Evolutionary conservation across 2,113 vertebrate genomes (phyloP).

Genomic region (Hippoglossus stenolepis): DNA sequence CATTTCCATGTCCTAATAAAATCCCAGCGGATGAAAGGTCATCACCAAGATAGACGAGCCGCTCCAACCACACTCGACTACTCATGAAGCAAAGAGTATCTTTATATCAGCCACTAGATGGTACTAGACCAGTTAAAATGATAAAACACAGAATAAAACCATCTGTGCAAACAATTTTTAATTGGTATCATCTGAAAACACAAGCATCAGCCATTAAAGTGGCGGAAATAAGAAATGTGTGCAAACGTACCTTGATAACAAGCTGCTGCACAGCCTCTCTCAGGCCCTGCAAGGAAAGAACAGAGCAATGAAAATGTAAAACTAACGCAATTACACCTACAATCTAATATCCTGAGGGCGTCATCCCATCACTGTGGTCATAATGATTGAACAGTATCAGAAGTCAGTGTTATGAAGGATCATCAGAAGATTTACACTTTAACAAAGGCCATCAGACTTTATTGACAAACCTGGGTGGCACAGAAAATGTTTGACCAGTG

Average conservation of each 20-base stretch:
- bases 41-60: slow-evolving; percentile 25
- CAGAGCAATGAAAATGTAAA: neutral
- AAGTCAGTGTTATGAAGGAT: no score
- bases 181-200: neutral
- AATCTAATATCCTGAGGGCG: no score
- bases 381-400: no score
- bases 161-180: no score
- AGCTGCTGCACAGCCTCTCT: slow-evolving; percentile 83
- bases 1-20: slow-evolving; percentile 56
- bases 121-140: slow-evolving; percentile 22
- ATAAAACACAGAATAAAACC: neutral
- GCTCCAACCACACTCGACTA: neutral
- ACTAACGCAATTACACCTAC: no score
- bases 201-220: neutral
- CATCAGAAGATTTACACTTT: no score
- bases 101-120: slow-evolving; percentile 55
- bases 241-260: slow-evolving; percentile 76
- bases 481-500: no score
- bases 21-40: slow-evolving; percentile 45
- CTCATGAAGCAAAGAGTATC: neutral
- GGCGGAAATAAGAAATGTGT: neutral
- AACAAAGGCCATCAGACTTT: no score
- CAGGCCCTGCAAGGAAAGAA: slow-evolving; percentile 78
- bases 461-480: no score
- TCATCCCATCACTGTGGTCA: no score